These are phyloP conservation scores for Ameiurus melas DNA, from an alignment of 2,113 vertebrate genomes.

Conservation along the genomic window DNA sequence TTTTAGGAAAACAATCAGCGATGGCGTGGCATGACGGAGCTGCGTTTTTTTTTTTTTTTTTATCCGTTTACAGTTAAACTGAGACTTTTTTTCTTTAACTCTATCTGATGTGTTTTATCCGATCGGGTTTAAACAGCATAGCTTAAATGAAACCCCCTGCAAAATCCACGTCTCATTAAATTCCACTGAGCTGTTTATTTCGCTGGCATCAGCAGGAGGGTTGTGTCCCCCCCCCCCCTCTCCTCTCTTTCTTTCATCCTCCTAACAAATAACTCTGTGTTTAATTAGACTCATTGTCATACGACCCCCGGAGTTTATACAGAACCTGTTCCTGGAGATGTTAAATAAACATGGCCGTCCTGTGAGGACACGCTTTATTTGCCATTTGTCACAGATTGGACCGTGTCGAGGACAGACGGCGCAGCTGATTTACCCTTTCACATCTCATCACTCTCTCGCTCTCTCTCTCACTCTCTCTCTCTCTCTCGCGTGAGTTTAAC, in stretches of 20 bases:
- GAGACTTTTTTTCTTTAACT: not conserved
- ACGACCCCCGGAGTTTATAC: constrained; percentile 1
- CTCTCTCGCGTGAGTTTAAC: not conserved
- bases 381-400: constrained; percentile 32
- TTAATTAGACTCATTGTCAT: constrained; percentile 15
- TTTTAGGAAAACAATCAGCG: not conserved
- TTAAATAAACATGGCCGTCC: constrained; percentile 19
- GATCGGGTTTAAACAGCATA: not conserved
- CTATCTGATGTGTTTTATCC: not conserved
- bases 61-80: not conserved
- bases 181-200: not conserved
- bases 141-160: not conserved
- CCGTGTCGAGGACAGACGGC: not conserved
- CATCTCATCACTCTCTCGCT: not conserved
- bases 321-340: not conserved
- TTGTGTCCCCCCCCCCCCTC: not conserved
- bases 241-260: not conserved
- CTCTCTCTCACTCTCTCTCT: not conserved
- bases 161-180: not conserved
- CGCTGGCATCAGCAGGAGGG: not conserved
- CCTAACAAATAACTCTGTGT: not conserved
- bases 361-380: constrained; percentile 24
- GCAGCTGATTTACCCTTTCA: constrained; percentile 4
- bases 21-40: not conserved
- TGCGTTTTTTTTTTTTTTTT: too few relatives aligned